These are phyloP conservation scores for Clanis bilineata DNA, from an alignment of 2,888 invertebrate genomes.

Conservation along the genomic window DNA sequence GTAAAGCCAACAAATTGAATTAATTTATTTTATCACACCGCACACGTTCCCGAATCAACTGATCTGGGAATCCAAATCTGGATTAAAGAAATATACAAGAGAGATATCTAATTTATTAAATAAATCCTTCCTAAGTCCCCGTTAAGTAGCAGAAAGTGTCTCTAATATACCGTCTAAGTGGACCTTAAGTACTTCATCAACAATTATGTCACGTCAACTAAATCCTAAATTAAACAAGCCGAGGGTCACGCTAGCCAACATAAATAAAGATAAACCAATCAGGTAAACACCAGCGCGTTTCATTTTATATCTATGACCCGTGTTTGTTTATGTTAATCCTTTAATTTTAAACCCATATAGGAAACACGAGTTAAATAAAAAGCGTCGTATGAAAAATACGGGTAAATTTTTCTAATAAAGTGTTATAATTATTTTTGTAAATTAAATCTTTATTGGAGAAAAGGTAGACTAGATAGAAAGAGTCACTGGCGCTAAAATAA, in stretches of 20 bases:
- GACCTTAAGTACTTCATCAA: slow-evolving; percentile 35
- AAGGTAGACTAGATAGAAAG: slow-evolving; percentile 40
- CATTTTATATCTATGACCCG: slow-evolving; percentile 22
- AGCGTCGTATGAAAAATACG: background rate
- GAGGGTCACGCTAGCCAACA: slow-evolving; percentile 36
- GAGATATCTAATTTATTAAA: no score
- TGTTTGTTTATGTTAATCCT: background rate
- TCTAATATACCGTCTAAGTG: slow-evolving; percentile 8
- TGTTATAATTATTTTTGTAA: slow-evolving; percentile 19
- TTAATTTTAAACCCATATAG: background rate
- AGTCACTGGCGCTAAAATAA: slow-evolving; percentile 49
- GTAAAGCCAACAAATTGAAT: background rate
- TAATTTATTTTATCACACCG: background rate
- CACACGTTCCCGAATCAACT: no score
- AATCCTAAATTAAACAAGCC: slow-evolving; percentile 47
- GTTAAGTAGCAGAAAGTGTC: slow-evolving; percentile 5
- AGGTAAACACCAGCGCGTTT: slow-evolving; percentile 32
- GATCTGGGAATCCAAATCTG: no score
- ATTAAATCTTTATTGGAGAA: slow-evolving; percentile 27
- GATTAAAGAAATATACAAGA: no score
- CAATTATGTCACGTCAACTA: slow-evolving; percentile 40
- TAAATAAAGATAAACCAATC: slow-evolving; percentile 48
- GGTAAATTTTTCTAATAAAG: background rate
- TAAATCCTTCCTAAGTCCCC: background rate
- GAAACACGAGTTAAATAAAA: background rate